These are phyloP conservation scores for Acanthurus lineatus DNA, from an alignment of 2,797 vertebrate genomes.

Conservation along the genomic window DNA sequence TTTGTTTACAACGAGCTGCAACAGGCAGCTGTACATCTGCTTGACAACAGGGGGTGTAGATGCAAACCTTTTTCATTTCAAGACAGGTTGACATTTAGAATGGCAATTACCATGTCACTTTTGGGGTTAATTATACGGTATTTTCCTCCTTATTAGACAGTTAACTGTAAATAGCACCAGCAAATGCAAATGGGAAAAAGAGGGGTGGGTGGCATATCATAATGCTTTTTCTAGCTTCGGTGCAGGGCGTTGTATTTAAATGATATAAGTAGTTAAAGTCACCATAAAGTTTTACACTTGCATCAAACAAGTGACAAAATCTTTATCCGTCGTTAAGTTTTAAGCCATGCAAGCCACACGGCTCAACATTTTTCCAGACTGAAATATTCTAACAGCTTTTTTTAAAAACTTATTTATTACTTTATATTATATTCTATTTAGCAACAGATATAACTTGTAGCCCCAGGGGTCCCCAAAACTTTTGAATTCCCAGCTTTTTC, in stretches of 20 bases:
- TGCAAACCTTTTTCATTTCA: slow-evolving; percentile 2
- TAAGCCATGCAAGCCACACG: too few species aligned
- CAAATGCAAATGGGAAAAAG: neutral
- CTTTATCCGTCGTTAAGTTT: too few species aligned
- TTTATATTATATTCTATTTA: too few species aligned
- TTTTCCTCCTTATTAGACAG: slow-evolving; percentile 7
- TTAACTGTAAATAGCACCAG: slow-evolving; percentile 9
- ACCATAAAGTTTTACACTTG: neutral
- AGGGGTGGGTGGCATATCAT: neutral
- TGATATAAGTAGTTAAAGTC: neutral
- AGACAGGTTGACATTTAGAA: slow-evolving; percentile 24
- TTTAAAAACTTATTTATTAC: too few species aligned
- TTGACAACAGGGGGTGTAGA: neutral
- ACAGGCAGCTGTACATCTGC: slow-evolving; percentile 17
- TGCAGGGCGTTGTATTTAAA: neutral
- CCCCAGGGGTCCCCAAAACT: too few species aligned
- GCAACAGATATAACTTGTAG: too few species aligned
- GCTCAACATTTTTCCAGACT: too few species aligned
- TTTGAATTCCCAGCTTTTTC: too few species aligned
- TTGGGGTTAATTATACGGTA: neutral
- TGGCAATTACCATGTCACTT: neutral
- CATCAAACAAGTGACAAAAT: neutral
- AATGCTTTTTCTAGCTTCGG: neutral
- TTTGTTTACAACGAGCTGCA: slow-evolving; percentile 30
- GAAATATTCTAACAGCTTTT: too few species aligned